These are phyloP conservation scores for Mesodorylaimus sp. DNA, from an alignment of 2,888 invertebrate species.

Conservation along the genomic window DNA sequence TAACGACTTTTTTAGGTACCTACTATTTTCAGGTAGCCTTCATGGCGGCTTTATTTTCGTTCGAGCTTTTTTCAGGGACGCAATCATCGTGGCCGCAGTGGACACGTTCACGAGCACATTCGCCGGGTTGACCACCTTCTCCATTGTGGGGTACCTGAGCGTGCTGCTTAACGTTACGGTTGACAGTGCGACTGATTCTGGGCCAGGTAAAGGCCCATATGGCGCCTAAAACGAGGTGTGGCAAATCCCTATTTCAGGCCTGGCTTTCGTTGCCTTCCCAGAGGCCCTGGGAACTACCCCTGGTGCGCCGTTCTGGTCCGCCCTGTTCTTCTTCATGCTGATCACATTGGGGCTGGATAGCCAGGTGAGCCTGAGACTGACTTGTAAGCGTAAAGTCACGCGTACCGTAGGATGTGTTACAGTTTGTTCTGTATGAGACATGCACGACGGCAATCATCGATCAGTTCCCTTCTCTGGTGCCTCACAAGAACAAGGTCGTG, in stretches of 20 bases:
- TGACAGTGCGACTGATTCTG: conserved; percentile 6
- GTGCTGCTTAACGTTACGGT: conserved; percentile 5
- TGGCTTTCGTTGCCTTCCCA: no score
- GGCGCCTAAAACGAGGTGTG: background rate
- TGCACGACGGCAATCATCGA: conserved; percentile 31
- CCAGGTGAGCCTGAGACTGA: no score
- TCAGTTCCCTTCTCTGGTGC: conserved; percentile 32
- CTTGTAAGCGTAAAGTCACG: no score
- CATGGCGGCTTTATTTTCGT: no score
- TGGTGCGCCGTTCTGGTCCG: conserved; percentile 8
- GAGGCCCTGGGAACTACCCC: conserved; percentile 10
- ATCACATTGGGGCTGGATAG: conserved; percentile 11
- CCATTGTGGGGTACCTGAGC: no score
- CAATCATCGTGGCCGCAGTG: conserved; percentile 6
- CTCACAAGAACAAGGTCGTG: conserved; percentile 23
- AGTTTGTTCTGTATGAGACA: conserved; percentile 39
- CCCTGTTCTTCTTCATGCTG: conserved; percentile 13
- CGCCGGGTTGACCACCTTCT: conserved; percentile 10
- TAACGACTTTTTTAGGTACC: no score
- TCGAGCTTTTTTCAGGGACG: conserved; percentile 11
- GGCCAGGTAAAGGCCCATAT: background rate
- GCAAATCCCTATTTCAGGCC: conserved; percentile 11
- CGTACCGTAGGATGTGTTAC: no score
- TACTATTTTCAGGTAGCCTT: no score
- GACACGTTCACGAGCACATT: conserved; percentile 9